Conservation (phyloP, 1,140 invertebrate species). For the Agrilus planipennis region DNA sequence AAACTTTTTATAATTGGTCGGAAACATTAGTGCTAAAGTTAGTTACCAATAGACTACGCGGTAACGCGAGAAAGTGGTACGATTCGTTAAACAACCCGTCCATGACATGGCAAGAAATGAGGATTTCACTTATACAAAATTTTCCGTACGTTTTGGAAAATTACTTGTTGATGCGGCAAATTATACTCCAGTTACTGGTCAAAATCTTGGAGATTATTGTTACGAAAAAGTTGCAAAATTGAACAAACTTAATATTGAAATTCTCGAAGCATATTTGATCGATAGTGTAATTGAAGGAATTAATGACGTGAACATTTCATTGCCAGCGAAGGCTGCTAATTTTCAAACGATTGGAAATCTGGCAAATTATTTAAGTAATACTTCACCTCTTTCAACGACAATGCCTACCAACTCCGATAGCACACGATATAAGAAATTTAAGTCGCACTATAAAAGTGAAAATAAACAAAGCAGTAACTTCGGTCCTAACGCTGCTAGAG, state of each 20-base stretch:
- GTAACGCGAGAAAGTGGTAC: neutral
- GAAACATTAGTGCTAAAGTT: neutral
- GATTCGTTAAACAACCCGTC: neutral
- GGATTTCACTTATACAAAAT: neutral
- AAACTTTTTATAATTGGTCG: neutral
- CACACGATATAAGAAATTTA: neutral
- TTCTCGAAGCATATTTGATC: neutral
- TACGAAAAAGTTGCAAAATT: neutral
- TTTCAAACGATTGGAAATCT: neutral
- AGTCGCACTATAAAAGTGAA: neutral
- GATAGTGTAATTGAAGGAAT: neutral
- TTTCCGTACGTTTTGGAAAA: neutral
- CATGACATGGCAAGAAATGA: neutral
- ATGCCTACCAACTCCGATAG: neutral
- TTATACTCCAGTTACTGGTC: neutral
- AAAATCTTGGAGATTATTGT: slow-evolving; percentile 1
- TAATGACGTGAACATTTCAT: neutral
- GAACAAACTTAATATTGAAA: neutral
- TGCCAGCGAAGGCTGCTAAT: neutral
- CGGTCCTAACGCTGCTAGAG: neutral
- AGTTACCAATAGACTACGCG: neutral
- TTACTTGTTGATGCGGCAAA: neutral
- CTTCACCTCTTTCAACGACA: neutral
- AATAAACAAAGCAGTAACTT: neutral
- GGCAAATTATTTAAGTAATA: neutral